Percentiles rank a stretch among this genome's conserved stretches.
Conservation (phyloP, 1,140 invertebrate genomes). For the Cepaea nemoralis region DNA sequence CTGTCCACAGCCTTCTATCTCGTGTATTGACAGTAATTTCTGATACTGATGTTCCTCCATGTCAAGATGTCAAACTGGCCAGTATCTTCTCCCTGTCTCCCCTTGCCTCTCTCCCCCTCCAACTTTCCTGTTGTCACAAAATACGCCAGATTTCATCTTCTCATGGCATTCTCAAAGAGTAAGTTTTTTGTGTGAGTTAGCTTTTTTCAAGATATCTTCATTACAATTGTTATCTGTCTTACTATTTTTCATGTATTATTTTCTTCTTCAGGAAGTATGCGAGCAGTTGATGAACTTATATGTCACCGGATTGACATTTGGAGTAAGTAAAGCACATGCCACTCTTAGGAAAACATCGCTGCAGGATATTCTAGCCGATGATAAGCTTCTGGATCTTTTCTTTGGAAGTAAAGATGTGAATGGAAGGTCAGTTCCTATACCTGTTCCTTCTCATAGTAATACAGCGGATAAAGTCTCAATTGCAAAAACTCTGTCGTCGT, state of each 20-base stretch:
- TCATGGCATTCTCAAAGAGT: too few relatives aligned
- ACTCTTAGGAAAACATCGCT: neutral
- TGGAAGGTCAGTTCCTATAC: neutral
- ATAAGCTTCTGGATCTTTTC: conserved; percentile 30
- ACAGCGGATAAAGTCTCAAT: conserved; percentile 14
- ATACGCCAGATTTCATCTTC: too few relatives aligned
- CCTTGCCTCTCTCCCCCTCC: too few relatives aligned
- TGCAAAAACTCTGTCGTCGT: conserved; percentile 23
- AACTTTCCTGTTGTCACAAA: too few relatives aligned
- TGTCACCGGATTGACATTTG: neutral
- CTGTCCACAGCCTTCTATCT: too few relatives aligned
- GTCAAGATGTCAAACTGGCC: too few relatives aligned
- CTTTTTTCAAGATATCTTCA: too few relatives aligned
- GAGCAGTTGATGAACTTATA: neutral
- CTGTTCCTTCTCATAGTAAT: neutral
- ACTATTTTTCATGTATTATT: neutral
- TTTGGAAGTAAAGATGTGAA: neutral
- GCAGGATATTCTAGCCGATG: conserved; percentile 3
- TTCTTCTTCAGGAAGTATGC: conserved; percentile 12
- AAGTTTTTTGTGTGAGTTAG: too few relatives aligned
- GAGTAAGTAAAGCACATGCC: neutral
- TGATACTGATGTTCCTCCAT: too few relatives aligned
- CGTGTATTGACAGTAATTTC: too few relatives aligned
- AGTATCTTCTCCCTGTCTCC: too few relatives aligned
- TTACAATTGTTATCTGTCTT: too few relatives aligned